Evolutionary conservation across 2,113 vertebrate genomes (phyloP), one percentile per base, ranked within the genome.

Genomic region (Microcebus ravelobensis): DNA sequence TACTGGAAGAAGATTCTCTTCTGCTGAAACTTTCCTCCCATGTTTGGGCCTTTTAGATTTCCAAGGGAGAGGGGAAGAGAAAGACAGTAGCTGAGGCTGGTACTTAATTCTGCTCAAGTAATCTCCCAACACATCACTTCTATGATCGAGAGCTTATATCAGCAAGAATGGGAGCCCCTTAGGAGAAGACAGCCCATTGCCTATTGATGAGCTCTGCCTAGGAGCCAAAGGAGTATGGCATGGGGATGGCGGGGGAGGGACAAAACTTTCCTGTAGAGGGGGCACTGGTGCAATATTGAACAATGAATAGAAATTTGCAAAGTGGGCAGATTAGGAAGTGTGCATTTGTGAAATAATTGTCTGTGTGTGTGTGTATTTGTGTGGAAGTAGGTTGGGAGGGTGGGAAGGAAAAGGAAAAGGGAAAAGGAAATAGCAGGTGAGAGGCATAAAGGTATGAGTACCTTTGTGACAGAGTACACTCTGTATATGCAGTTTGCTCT

Each of bases 181-280:
- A 34, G 55, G 79, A 55, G 36, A 3, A 13, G 25, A 45, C 10
- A 34, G 9, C 8, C 29, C 31, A 4, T 50, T 50, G 9, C 8
- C 34, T 36, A 9, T 48, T 77, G 57, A 8, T 45, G 23, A 65
- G 63, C 59, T 23, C 45, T 84, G 74, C 10, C 21, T 71, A 14
- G 45, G 36, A 84, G 21, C 61, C 27, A 55, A 27, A 1, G 20
- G 11, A 63, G 2, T 13, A 73, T 18, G 15, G 1, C 13, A 23
- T 10, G 2, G 12, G 10, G 36, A 11, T 11, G 42, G 45, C 2
- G 7, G 52, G 68, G 25, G 0, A 13, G 10, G 10, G 39, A 18
- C 48, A 17, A 42, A 20, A 8, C 8, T 61, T 85, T 63, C 48
- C 21, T 27, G 11, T 9, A 73, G 55, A 76, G 18, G 8, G 1